Evolutionary conservation across 1,140 invertebrate species (phyloP).

Genomic region (Magallana ariakensis): DNA sequence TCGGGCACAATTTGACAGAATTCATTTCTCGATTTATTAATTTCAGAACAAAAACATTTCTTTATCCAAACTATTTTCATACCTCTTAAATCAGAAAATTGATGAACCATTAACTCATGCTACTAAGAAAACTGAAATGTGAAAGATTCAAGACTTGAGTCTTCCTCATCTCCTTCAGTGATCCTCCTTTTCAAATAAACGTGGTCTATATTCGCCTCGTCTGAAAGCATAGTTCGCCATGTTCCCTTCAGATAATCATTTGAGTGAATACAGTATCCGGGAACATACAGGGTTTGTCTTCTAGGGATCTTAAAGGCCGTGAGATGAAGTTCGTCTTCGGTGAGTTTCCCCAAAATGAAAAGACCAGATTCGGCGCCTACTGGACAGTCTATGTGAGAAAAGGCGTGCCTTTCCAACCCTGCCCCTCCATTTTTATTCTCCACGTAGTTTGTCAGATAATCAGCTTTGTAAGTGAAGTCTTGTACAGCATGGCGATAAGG

Average conservation of each 20-base stretch:
- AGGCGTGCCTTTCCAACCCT: too few species aligned
- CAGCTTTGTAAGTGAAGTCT: too few species aligned
- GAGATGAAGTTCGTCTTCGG: constrained; percentile 51
- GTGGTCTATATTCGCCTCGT: too few species aligned
- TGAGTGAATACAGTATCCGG: constrained; percentile 48
- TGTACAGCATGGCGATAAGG: too few species aligned
- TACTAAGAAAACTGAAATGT: not conserved
- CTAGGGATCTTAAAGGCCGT: constrained; percentile 49
- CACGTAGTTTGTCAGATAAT: too few species aligned
- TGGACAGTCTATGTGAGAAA: constrained; percentile 61
- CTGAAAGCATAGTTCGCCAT: constrained; percentile 59
- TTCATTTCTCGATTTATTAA: too few species aligned
- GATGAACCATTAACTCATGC: too few species aligned
- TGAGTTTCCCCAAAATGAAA: constrained; percentile 56
- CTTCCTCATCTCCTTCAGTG: not conserved
- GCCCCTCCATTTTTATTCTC: too few species aligned
- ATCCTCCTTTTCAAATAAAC: constrained; percentile 47
- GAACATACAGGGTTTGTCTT: constrained; percentile 55
- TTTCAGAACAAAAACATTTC: too few species aligned
- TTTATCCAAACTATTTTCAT: too few species aligned
- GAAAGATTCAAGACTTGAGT: not conserved
- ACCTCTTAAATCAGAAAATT: too few species aligned
- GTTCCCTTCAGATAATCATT: constrained; percentile 58
- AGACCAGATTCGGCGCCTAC: constrained; percentile 52
- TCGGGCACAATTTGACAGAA: too few species aligned